Base-by-base conservation (phyloP, 2,888 invertebrate genomes). In the Glaucopsyche alexis region DNA sequence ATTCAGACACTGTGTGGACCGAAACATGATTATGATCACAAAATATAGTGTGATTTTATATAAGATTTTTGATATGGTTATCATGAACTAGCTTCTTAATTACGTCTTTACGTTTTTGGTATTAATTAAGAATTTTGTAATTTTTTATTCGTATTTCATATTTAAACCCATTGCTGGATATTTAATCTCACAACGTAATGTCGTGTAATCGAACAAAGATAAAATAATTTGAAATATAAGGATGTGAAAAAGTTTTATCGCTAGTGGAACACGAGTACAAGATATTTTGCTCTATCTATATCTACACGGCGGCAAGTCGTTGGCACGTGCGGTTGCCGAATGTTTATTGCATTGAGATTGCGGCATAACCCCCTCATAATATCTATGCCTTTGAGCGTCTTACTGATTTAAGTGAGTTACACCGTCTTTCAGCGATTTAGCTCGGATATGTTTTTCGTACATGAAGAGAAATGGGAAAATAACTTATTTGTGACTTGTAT, bases 341-440 rank as follows among this genome's bases (percentile, higher is more conserved):
- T 88, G 88, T 87, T 89, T 88, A 88, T 89, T 88, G 84, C 87
- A 85, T 85, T 85, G 85, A 87, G 87, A 87, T 87, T 89, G 86
- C 85, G 84, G 84, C 83, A 85, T 86, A 87, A 86, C 87, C 80
- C 76, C 75, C 80, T 84, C 84, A 86, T 87, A 84, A 86, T 85
- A 86, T 72, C 65, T 84, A 84, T 76, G 79, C 82, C 81, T 83
- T 82, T 83, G 79, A 81, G 78, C 79, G 77, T 81, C 80, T 79
- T 77, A 73, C 75, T 76, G 78, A 80, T 80, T 80, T 81, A 78
- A 74, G 72, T 72, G 52, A 73, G 71, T 76, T 75, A 73, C 19
- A 16, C 50, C 40, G 71, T 13, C 42, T 55, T 55, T 29, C 47
- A n/a, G 55, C n/a, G 55, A 71, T 55, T 55, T 71, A 55, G 52